Base-by-base conservation (phyloP, 2,888 invertebrate species). In the Agrotis ipsilon region DNA sequence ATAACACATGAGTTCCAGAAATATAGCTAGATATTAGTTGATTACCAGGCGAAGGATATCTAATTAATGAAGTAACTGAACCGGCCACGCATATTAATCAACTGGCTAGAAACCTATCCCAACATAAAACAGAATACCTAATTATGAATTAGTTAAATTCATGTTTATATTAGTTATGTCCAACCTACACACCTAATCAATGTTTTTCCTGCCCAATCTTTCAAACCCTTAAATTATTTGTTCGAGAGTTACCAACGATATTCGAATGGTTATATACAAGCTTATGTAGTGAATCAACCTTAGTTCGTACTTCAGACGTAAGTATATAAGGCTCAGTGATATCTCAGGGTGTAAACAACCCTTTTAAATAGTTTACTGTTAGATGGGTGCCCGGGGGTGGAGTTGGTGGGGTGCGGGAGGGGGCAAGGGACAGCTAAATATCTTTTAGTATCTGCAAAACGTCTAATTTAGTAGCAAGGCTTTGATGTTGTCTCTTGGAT, bases 391-490 rank as follows among this genome's bases (percentile, higher is more conserved):
- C 73, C 52, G 78, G 62, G 81, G 65, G 55, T 51, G 77, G 14
- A 27, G 43, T 0, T 3, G 13, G 60, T 54, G 62, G 51, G 60
- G 39, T 24, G 55, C 52, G 74, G 72, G 82, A 43, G 77, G 69
- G 82, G 80, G 68, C 76, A 86, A 85, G 83, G 85, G 86, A 84
- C 84, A 81, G 88, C 91, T 92, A 93, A 94, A 94, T 93, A 93
- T 93, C 93, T 93, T 94, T 95, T 94, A 94, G 93, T 94, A 93
- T 94, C 94, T 95, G 94, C 92, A 92, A 94, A 94, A 94, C 92
- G 92, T 93, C 93, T 93, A 93, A 93, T 92, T 93, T 92, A 92
- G 92, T 90, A 90, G 90, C 91, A 86, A 91, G 91, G 92, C 92
- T 93, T 92, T 92, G 93, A 93, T 93, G 92, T 91, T 90, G 89